Evolutionary conservation across 2,888 invertebrate genomes (phyloP), one percentile per base, ranked within the genome.

Genomic region (Limnephilus auricula): DNA sequence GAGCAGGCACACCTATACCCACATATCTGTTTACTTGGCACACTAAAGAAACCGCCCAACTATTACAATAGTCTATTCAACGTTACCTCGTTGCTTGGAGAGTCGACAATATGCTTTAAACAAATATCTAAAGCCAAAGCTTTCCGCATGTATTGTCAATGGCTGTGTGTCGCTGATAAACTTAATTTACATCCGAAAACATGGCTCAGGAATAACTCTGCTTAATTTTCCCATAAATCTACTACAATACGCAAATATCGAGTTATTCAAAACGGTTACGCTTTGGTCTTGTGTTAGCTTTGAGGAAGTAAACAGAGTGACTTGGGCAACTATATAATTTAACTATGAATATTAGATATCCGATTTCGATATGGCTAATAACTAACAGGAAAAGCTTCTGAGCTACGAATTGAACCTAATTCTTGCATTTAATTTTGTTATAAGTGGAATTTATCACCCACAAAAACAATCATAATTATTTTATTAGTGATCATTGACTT

Each of bases 171-270:
- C 91, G 65, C 93, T 89, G 93, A 93, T 93, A 93, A 93, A 93
- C 91, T 92, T 91, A 93, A 93, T 93, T 93, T 93, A 93, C 93
- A 93, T 93, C 92, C 90, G 89, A 92, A 93, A 92, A 91, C 92
- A 93, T 45, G 89, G 85, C 79, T 40, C 18, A 87, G 90, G 79
- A 89, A 91, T 92, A 89, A 83, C 91, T 91, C 92, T 79, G 32
- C 45, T 82, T 90, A 91, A 92, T 91, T 91, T 90, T 79, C 31
- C 80, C 90, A 89, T 93, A 91, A 93, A 92, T 92, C 92, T 85
- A 45, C 84, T 86, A 30, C 84, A 80, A 79, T 79, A 90, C 90
- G 93, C 93, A 92, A 92, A 92, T 92, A 88, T 90, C 90, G 82
- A 91, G 89, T 80, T 89, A 91, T 91, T 91, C 91, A 86, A 79